These are phyloP conservation scores for Esperia sulphurella DNA, from an alignment of 2,888 invertebrate genomes.

Conservation along the genomic window DNA sequence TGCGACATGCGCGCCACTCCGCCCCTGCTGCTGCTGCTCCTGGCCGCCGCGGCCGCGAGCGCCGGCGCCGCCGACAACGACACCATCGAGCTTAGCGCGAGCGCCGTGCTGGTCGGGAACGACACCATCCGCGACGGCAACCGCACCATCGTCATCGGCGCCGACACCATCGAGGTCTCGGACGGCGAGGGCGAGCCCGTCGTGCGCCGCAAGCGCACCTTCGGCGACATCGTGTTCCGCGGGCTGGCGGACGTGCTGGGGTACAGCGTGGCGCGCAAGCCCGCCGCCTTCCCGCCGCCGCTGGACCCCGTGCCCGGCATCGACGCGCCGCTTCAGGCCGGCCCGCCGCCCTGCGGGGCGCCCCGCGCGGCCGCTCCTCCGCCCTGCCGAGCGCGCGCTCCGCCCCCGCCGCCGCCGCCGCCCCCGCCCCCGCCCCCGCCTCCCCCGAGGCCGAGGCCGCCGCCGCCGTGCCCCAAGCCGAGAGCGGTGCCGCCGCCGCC, in stretches of 20 bases:
- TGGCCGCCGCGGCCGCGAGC: constrained; percentile 19
- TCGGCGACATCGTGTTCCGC: constrained; percentile 71
- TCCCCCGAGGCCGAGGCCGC: constrained; percentile 21
- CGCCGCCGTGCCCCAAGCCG: constrained; percentile 30
- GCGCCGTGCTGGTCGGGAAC: constrained; percentile 15
- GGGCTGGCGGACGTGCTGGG: constrained; percentile 74
- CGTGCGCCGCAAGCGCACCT: constrained; percentile 70
- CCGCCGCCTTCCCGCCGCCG: constrained; percentile 63
- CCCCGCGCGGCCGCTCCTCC: constrained; percentile 23
- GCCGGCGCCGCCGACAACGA: constrained; percentile 20
- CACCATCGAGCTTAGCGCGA: constrained; percentile 26
- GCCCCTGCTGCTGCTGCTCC: constrained; percentile 34
- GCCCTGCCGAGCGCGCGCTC: constrained; percentile 24
- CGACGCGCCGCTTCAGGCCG: constrained; percentile 53
- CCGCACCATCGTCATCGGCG: constrained; percentile 18
- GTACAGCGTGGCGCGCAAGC: constrained; percentile 59
- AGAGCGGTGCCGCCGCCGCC: constrained; percentile 23
- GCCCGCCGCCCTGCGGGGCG: constrained; percentile 29
- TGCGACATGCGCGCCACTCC: constrained; percentile 63
- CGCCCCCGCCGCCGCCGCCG: constrained; percentile 25
- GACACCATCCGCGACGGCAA: constrained; percentile 22
- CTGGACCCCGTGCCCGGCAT: constrained; percentile 65
- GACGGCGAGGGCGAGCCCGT: constrained; percentile 45
- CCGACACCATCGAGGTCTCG: constrained; percentile 19
- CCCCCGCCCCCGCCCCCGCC: constrained; percentile 13